Conservation (phyloP, 1,140 invertebrate genomes). For the Leptopilina boulardi region DNA sequence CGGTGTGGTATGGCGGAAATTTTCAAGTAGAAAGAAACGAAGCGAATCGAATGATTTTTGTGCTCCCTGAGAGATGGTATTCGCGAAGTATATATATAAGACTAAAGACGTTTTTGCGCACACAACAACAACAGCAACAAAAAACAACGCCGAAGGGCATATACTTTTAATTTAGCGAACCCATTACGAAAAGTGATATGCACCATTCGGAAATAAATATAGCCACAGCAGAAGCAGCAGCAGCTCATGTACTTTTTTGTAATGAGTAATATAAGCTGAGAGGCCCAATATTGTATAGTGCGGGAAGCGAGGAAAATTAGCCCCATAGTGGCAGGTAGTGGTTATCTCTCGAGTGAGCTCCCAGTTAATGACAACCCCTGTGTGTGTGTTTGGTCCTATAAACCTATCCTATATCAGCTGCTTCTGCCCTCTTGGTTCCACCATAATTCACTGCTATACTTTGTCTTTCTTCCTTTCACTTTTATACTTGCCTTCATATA, state of each 20-base stretch:
- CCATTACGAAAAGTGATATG: conserved; percentile 66
- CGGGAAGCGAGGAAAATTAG: conserved; percentile 71
- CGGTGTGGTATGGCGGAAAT: conserved; percentile 22
- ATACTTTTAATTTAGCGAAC: conserved; percentile 63
- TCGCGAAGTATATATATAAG: not conserved
- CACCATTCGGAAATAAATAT: conserved; percentile 65
- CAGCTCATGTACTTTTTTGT: conserved; percentile 66
- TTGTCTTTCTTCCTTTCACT: conserved; percentile 22
- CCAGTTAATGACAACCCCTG: conserved; percentile 76
- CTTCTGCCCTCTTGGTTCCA: conserved; percentile 39
- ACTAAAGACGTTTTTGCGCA: conserved; percentile 15
- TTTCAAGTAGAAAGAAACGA: not conserved
- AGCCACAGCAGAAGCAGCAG: conserved; percentile 54
- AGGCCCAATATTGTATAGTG: not conserved
- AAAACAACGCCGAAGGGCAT: conserved; percentile 47
- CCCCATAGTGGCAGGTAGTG: conserved; percentile 74
- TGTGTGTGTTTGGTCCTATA: conserved; percentile 56
- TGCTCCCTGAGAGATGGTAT: not conserved
- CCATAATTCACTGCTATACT: conserved; percentile 8
- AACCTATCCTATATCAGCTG: conserved; percentile 46
- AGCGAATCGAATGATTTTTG: conserved; percentile 7
- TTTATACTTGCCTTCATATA: not conserved
- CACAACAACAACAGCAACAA: too few relatives aligned
- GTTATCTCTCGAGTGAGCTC: conserved; percentile 74
- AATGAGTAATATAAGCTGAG: conserved; percentile 59